Base-by-base conservation (phyloP, 2,797 vertebrate genomes). In the Alfaro cultratus region DNA sequence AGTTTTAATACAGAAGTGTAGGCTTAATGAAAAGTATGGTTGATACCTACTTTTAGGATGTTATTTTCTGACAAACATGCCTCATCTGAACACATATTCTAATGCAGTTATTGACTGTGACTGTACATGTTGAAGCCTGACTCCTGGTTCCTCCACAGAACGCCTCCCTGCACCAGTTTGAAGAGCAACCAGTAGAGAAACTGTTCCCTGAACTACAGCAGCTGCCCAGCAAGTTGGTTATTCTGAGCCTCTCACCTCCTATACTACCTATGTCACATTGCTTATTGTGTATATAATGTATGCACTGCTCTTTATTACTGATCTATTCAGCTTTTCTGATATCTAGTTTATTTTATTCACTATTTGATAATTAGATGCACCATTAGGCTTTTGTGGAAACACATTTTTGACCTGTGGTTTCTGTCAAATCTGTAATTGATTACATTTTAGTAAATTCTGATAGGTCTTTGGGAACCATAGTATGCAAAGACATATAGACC, bases 111-210 rank as follows among this genome's bases (percentile, higher is more conserved):
- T 49, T 49, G 47, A 49, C 5, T 0, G 1, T 51, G 21, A 21
- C 53, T 67, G 7, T 67, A 39, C 6, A 4, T 67, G 62, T 39
- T 68, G 36, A 34, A 84, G 41, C 55, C 31, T 16, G 76, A 78
- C 9, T 43, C n/a, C 29, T 21, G n/a, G 60, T 77, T 6, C 45
- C 85, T 74, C 81, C 57, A 73, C 92, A 98, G 97, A 98, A 97
- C 0, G 97, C 96, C 60, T 97, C 96, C 9, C 94, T 98, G 31
- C 98, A 99, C 86, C 97, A 98, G 93, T 99, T 98, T 93, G 98
- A 99, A 79, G 98, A 98, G 83, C 97, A 97, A 86, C 96, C 97
- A 0, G 96, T 97, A 70, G 97, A 97, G 86, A 96, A 88, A 74
- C 95, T 98, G 51, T 98, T 98, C 86, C 97, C 97, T 6, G 97